Base-by-base conservation (phyloP, 2,888 invertebrate species). In the Sialis fuliginosa region DNA sequence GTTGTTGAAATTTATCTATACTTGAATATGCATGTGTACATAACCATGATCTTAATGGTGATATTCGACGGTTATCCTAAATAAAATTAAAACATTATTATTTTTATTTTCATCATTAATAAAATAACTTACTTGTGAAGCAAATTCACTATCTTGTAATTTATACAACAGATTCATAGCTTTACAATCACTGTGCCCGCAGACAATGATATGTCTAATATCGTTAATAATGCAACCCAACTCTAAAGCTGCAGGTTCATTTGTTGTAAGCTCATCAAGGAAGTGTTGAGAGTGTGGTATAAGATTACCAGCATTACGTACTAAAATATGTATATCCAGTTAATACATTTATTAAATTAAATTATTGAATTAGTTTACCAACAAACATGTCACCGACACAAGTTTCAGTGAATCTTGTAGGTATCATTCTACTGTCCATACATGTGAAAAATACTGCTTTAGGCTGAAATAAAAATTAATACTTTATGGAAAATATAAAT, bases 351-450 rank as follows among this genome's bases (percentile, higher is more conserved):
- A 12, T 8, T 8, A 37, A 37, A 32, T 8, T 13, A 43, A 10
- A 32, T 33, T 32, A 6, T 8, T 33, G 9, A n/a, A 8, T 13
- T 32, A 13, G 22, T 31, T 59, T 69, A 89, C 89, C 87, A 56
- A 96, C 86, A 71, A 95, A 96, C 91, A 95, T 93, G 64, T 97
- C 95, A 42, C 97, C 97, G 52, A 95, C 88, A 65, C 90, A 83
- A 47, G 90, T 90, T 71, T 91, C 87, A 48, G 92, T 92, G 65
- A 95, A 92, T 63, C 91, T 75, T 49, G 95, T 91, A 30, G 96
- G 93, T 57, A 95, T 82, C 85, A 97, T 90, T 67, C 97, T 75
- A 64, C 91, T 91, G 75, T 97, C 96, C 84, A 97, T 95, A 66
- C 96, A 97, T 40, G 93, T 91, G 67, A 96, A 93, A 70, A 96